These are phyloP conservation scores for Drosophila basisetae DNA, from an alignment of 2,888 invertebrate species.

Conservation along the genomic window DNA sequence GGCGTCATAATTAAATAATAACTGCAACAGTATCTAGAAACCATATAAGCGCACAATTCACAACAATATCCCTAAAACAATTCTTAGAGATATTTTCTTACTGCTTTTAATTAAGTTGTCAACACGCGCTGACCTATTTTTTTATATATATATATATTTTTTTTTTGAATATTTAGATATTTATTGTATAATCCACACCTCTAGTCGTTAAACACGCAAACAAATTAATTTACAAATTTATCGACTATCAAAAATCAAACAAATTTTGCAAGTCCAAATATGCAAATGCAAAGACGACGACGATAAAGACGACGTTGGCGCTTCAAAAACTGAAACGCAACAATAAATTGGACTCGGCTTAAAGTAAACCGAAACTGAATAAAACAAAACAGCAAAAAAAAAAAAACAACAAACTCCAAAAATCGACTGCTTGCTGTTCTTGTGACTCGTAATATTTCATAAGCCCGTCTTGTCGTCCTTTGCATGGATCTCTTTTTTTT, in stretches of 20 bases:
- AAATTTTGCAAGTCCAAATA: constrained; percentile 73
- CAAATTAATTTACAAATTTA: constrained; percentile 75
- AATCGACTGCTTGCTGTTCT: constrained; percentile 73
- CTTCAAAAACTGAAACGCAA: constrained; percentile 63
- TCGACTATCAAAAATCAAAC: constrained; percentile 50
- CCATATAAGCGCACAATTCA: constrained; percentile 20
- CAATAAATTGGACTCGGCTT: constrained; percentile 20
- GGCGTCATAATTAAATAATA: constrained; percentile 67
- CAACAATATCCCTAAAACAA: constrained; percentile 27
- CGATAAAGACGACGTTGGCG: constrained; percentile 38
- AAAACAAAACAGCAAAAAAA: not conserved
- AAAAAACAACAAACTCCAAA: constrained; percentile 10
- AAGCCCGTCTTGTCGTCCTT: constrained; percentile 69
- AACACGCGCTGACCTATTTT: constrained; percentile 60
- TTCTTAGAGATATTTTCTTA: constrained; percentile 8
- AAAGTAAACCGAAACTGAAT: constrained; percentile 14
- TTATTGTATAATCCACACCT: constrained; percentile 55
- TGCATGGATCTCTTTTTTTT: constrained; percentile 63
- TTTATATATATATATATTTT: too few species aligned
- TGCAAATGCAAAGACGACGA: constrained; percentile 62
- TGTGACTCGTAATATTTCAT: constrained; percentile 73
- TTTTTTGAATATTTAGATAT: not conserved
- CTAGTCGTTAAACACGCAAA: constrained; percentile 36
- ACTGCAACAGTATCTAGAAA: constrained; percentile 26
- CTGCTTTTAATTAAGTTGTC: constrained; percentile 19